Conservation (phyloP, 2,888 invertebrate species). For the Amphipyra berbera region DNA sequence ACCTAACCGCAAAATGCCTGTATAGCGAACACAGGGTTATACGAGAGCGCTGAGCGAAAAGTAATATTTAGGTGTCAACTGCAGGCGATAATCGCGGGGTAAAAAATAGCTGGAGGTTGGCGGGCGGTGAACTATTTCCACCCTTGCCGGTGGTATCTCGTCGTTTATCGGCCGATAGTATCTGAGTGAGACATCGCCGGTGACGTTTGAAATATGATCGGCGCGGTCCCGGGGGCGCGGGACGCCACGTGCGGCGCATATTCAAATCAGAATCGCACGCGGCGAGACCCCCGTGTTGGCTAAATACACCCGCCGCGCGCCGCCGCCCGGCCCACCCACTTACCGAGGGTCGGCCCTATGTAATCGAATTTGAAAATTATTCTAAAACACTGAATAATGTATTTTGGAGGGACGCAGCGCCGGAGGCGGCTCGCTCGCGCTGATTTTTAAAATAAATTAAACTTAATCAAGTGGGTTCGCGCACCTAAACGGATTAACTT, state of each 20-base stretch:
- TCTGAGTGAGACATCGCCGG: slow-evolving; percentile 90
- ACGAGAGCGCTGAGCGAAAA: slow-evolving; percentile 76
- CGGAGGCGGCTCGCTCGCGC: slow-evolving; percentile 83
- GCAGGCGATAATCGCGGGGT: slow-evolving; percentile 88
- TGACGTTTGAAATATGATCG: slow-evolving; percentile 90
- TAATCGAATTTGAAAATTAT: slow-evolving; percentile 91
- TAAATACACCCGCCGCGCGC: slow-evolving; percentile 88
- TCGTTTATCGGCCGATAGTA: slow-evolving; percentile 88
- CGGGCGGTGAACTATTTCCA: slow-evolving; percentile 81
- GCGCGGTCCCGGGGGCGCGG: slow-evolving; percentile 84
- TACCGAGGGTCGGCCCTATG: slow-evolving; percentile 89
- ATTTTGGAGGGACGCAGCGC: slow-evolving; percentile 85
- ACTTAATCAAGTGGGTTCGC: slow-evolving; percentile 90
- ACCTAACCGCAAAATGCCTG: slow-evolving; percentile 80
- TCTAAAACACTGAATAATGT: slow-evolving; percentile 90
- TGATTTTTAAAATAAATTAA: slow-evolving; percentile 90
- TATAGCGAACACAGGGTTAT: slow-evolving; percentile 68
- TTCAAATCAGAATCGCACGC: slow-evolving; percentile 89
- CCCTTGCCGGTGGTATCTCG: slow-evolving; percentile 83
- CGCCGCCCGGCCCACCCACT: slow-evolving; percentile 85
- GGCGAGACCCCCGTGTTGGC: slow-evolving; percentile 89
- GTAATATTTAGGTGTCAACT: slow-evolving; percentile 89
- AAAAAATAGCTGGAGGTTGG: slow-evolving; percentile 83
- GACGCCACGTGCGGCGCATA: slow-evolving; percentile 88
- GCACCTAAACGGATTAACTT: slow-evolving; percentile 90